These are phyloP conservation scores for Tethea ocularis DNA, from an alignment of 2,888 invertebrate genomes.

Conservation along the genomic window DNA sequence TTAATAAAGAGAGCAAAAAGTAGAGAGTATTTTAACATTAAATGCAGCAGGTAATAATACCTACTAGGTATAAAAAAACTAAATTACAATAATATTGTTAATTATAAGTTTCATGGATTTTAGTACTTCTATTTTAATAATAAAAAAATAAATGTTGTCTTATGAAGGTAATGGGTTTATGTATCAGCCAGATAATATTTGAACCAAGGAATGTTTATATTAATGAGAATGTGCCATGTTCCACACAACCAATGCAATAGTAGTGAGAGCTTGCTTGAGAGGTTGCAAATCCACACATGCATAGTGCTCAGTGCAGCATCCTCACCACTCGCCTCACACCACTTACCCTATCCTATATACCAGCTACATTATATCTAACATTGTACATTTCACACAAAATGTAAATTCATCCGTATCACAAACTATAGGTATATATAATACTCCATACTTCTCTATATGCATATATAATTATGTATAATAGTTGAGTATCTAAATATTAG, in stretches of 20 bases:
- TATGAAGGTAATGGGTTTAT: background rate
- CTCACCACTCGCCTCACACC: constrained; percentile 12
- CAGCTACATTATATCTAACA: constrained; percentile 54
- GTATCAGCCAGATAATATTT: background rate
- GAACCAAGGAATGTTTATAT: constrained; percentile 4
- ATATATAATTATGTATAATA: constrained; percentile 68
- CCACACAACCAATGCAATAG: background rate
- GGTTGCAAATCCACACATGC: constrained; percentile 9
- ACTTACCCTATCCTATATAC: constrained; percentile 34
- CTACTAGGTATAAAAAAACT: background rate
- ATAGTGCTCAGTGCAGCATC: background rate
- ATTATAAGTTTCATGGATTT: background rate
- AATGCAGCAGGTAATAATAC: constrained; percentile 13
- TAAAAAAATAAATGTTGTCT: background rate
- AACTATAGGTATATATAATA: constrained; percentile 78
- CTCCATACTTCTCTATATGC: constrained; percentile 72
- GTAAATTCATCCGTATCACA: constrained; percentile 82
- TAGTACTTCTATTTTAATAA: background rate
- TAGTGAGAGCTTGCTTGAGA: background rate
- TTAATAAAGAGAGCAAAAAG: constrained; percentile 9
- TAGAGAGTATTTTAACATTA: constrained; percentile 18
- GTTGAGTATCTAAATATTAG: constrained; percentile 81
- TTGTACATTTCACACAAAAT: constrained; percentile 73
- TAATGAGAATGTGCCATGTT: background rate
- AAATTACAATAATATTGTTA: background rate